Conservation (phyloP, 1,140 invertebrate genomes). For the Choristoneura fumiferana region DNA sequence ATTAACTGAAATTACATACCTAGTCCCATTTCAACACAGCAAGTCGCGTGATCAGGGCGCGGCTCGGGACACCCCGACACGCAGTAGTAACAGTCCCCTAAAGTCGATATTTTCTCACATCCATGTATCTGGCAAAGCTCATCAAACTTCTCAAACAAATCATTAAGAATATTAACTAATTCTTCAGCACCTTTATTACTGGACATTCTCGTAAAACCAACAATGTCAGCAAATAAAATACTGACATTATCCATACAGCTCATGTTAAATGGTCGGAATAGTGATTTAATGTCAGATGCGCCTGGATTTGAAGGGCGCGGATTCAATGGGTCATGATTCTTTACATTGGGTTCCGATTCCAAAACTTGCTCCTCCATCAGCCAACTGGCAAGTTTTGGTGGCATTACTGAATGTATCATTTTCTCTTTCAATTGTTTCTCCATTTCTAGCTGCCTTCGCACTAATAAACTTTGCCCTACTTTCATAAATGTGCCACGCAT, state of each 20-base stretch:
- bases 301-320: slow-evolving; percentile 78
- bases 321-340: slow-evolving; percentile 62
- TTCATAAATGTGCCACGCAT: slow-evolving; percentile 98
- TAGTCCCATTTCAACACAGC: slow-evolving; percentile 93
- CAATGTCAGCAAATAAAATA: slow-evolving; percentile 99
- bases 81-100: slow-evolving; percentile 98
- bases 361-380: slow-evolving; percentile 87
- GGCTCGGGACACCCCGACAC: slow-evolving; percentile 95
- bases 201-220: slow-evolving; percentile 98
- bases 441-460: slow-evolving; percentile 91
- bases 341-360: slow-evolving; percentile 69
- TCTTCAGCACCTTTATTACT: slow-evolving; percentile 96
- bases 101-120: slow-evolving; percentile 96
- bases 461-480: slow-evolving; percentile 91
- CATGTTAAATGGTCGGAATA: slow-evolving; percentile 97
- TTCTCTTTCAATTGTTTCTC: slow-evolving; percentile 97
- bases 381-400: slow-evolving; percentile 93
- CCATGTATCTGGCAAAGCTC: slow-evolving; percentile 88
- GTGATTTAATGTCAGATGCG: slow-evolving; percentile 85
- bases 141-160: slow-evolving; percentile 97
- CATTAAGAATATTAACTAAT: slow-evolving; percentile 93
- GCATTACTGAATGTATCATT: slow-evolving; percentile 99
- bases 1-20: slow-evolving; percentile 77
- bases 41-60: slow-evolving; percentile 90
- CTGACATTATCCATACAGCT: slow-evolving; percentile 97